Evolutionary conservation across 2,888 invertebrate species (phyloP).

Genomic region (Perizoma affinitatum): DNA sequence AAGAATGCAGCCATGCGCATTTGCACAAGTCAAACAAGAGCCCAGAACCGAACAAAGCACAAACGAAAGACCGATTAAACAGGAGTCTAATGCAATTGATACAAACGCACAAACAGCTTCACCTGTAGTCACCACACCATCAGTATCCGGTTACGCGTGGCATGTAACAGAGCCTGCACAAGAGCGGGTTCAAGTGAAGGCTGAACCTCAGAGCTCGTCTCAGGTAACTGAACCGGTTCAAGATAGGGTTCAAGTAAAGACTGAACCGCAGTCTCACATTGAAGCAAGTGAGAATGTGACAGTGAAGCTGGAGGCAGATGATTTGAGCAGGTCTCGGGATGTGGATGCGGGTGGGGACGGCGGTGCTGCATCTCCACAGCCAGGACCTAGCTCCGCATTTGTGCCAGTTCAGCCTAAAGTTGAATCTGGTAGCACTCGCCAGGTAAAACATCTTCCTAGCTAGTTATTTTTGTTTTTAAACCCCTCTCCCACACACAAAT

Average conservation of each 20-base stretch:
- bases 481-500: too few relatives aligned
- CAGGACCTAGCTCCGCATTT: constrained; percentile 66
- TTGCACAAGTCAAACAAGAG: constrained; percentile 62
- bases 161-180: constrained; percentile 10
- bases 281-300: constrained; percentile 47
- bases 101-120: not conserved
- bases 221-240: constrained; percentile 45
- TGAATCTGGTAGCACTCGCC: constrained; percentile 39
- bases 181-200: constrained; percentile 41
- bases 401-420: constrained; percentile 41
- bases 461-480: too few relatives aligned
- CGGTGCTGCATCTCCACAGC: constrained; percentile 62
- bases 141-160: not conserved
- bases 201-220: constrained; percentile 47
- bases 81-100: constrained; percentile 43
- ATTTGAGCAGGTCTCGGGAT: constrained; percentile 46
- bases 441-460: constrained; percentile 41
- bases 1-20: constrained; percentile 39
- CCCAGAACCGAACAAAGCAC: constrained; percentile 40
- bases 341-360: constrained; percentile 58
- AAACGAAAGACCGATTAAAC: constrained; percentile 54
- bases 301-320: constrained; percentile 56
- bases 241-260: constrained; percentile 48
- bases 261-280: constrained; percentile 47
- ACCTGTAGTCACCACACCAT: not conserved